Conservation (phyloP, 2,797 vertebrate genomes). For the Martes flavigula region DNA sequence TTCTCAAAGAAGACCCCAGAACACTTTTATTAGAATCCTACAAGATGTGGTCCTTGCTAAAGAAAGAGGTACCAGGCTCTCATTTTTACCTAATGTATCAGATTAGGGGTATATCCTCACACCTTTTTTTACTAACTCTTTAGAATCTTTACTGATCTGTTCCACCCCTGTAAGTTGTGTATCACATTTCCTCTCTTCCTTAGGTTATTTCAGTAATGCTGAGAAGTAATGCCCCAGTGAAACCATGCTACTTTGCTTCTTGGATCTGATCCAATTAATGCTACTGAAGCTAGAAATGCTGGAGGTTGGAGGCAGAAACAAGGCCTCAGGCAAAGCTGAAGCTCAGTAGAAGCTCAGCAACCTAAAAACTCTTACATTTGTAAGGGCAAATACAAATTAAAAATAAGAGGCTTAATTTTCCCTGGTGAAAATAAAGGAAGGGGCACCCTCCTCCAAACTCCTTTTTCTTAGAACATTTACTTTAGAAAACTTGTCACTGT, state of each 20-base stretch:
- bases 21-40: neutral
- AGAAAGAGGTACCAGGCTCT: neutral
- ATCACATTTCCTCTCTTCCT: neutral
- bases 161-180: neutral
- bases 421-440: neutral
- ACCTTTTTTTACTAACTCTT: neutral
- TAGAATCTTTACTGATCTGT: neutral
- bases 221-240: neutral
- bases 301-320: neutral
- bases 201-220: neutral
- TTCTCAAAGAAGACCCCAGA: neutral
- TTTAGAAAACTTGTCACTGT: neutral
- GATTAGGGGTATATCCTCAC: neutral
- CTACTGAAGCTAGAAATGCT: neutral
- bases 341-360: neutral
- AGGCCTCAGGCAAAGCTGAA: neutral
- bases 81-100: neutral
- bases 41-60: neutral
- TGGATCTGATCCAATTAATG: neutral
- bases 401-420: neutral
- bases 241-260: neutral
- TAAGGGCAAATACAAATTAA: neutral
- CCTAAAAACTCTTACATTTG: neutral
- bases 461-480: neutral
- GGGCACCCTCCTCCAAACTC: neutral